Base-by-base conservation (phyloP, 2,797 vertebrate genomes). In the Tiaroga cobitis region DNA sequence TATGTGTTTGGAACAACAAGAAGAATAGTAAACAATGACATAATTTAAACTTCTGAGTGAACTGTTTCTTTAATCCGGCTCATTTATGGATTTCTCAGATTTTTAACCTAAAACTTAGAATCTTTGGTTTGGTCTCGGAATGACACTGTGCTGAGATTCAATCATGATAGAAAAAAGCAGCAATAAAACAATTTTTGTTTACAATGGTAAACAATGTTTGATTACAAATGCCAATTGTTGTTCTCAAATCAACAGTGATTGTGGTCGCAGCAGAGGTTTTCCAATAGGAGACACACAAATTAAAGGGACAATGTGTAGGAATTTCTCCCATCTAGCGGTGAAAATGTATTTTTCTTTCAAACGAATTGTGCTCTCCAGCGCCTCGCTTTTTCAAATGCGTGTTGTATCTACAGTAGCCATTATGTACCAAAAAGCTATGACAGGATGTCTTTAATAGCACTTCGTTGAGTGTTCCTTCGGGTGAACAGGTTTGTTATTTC, bases 191-290 rank as follows among this genome's bases (percentile, higher is more conserved):
- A 34, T 56, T 13, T 37, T 49, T 79, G 76, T 68, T 82, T 68
- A 74, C 34, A 81, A 46, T 82, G 54, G 67, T 56, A n/a, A n/a
- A n/a, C n/a, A n/a, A n/a, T n/a, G 69, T 63, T 89, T 93, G 93
- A 93, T 93, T 91, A 90, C 78, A 83, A 87, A 85, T 68, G 10
- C 61, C 86, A 76, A 77, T 87, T 92, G 91, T 92, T 85, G 72
- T 89, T 89, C 90, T 92, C 82, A 54, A 93, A 92, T 92, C 88
- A 92, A 80, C 88, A 79, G 77, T 39, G 54, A 78, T 87, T 88
- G 87, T 78, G 19, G 46, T 85, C 73, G 59, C 46, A 74, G 86
- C 87, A 86, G 34, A 87, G 61, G 51, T 80, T 21, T 87, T 88
- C 77, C 29, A 82, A 85, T 70, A 76, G 68, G 77, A 29, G 18